A percentile compares a stretch with the other conserved stretches of the same genome.
Conservation (phyloP, 92 coral and sea anemone species). For the Phenganax marumi region DNA sequence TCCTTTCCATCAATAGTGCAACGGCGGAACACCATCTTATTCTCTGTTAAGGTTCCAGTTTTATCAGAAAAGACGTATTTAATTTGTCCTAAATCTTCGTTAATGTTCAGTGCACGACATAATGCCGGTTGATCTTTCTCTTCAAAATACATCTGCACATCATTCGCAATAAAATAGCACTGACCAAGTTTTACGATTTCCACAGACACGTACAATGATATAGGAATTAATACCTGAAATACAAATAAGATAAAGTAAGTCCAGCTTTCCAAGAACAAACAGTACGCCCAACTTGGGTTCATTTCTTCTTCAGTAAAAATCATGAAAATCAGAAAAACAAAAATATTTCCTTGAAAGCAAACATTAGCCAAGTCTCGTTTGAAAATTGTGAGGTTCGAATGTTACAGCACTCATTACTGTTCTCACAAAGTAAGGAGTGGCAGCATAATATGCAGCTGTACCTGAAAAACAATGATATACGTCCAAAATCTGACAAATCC, state of each 20-base stretch:
- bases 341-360: not conserved
- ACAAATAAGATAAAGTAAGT: not conserved
- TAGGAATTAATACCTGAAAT: conserved; percentile 86
- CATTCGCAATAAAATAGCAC: conserved; percentile 83
- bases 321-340: no score
- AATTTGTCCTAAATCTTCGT: conserved; percentile 95
- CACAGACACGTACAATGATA: conserved; percentile 91
- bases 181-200: conserved; percentile 93
- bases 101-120: conserved; percentile 97
- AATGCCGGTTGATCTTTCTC: conserved; percentile 87
- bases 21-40: conserved; percentile 91
- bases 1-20: conserved; percentile 89
- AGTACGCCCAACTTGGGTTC: no score
- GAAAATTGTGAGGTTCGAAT: no score
- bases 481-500: conserved; percentile 98
- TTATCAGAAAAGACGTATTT: conserved; percentile 96
- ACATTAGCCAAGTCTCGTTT: no score
- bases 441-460: conserved; percentile 8
- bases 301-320: no score
- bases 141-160: conserved; percentile 74
- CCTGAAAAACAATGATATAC: conserved; percentile 92
- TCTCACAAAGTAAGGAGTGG: not conserved
- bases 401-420: no score
- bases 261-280: no score
- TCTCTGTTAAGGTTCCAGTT: conserved; percentile 96